phyloP scores from a whole-genome alignment of 2,113 vertebrate species.

The Bothrops jararaca region DNA sequence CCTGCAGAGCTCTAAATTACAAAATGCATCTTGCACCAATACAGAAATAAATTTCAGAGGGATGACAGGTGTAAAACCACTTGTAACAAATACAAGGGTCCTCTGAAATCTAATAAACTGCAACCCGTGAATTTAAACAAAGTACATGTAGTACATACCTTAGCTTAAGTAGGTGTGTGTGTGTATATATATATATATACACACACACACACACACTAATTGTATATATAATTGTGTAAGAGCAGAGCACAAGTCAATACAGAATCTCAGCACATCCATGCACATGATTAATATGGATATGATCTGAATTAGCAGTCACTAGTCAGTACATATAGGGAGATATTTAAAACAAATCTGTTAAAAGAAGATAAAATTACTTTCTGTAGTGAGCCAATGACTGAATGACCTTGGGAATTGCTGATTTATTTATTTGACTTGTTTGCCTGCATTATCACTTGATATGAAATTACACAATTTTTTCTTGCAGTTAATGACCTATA shows the following conservation, averaged over 20 bases:
- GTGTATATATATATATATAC: too few relatives aligned
- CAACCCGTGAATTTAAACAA: neutral
- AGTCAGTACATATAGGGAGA: neutral
- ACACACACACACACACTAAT: too few relatives aligned
- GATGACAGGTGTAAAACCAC: neutral
- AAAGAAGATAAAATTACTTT: neutral
- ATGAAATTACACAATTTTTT: neutral
- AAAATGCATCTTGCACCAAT: neutral
- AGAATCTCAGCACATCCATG: neutral
- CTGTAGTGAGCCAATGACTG: neutral
- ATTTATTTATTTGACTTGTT: neutral
- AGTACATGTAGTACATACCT: neutral
- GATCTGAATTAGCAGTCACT: neutral
- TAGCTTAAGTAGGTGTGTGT: neutral
- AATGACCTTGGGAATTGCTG: neutral
- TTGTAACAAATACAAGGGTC: neutral
- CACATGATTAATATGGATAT: neutral
- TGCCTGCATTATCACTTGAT: neutral
- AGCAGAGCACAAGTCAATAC: neutral
- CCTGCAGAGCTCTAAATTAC: neutral
- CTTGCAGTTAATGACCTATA: neutral
- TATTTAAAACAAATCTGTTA: neutral
- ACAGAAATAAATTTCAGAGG: neutral
- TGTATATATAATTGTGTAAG: too few relatives aligned
- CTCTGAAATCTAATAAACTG: neutral